Evolutionary conservation across 2,113 vertebrate genomes (phyloP), one percentile per base, ranked within the genome.

Genomic region (Psittacula cyanocephala): DNA sequence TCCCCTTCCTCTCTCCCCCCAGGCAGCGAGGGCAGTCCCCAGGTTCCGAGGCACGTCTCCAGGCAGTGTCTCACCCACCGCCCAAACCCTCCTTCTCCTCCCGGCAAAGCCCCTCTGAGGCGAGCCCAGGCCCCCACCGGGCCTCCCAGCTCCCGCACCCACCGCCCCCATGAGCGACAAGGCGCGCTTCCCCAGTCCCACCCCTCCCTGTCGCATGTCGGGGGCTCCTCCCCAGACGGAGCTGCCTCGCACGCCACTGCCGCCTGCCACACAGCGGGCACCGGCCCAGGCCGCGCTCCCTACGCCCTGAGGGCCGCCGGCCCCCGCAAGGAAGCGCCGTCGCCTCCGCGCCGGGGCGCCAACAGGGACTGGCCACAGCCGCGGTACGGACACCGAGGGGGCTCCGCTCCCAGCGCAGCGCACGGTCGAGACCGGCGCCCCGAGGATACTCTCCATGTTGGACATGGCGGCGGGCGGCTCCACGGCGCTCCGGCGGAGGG

Each of bases 381-480:
- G 47, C 13, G 12, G 47, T 16, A 35, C 39, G 49, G 49, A 9
- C 50, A 5, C 18, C 7, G 14, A 10, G 11, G 8, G 18, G 49
- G 14, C 35, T 31, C 29, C 70, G 28, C 5, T 9, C 37, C 37
- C 37, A 37, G 37, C 37, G 37, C 37, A 37, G 37, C 37, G 37
- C 37, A 37, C 37, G 37, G 37, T 9, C 17, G 17, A 60, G 31
- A 15, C 24, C 27, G 43, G 14, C 15, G 12, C 15, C 64, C 67
- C 47, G 65, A 55, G 86, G 86, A 88, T 88, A 88, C 88, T 91
- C 81, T 91, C 88, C 88, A 91, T 91, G 81, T 71, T 84, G 59
- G 88, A 19, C 88, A 85, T 84, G 88, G 59, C 49, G 55, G 70
- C 50, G 27, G 41, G 39, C 59, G 15, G 75, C 74, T 39, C 67